These are phyloP conservation scores for Caranx ignobilis DNA, from an alignment of 2,113 vertebrate species.

Conservation along the genomic window DNA sequence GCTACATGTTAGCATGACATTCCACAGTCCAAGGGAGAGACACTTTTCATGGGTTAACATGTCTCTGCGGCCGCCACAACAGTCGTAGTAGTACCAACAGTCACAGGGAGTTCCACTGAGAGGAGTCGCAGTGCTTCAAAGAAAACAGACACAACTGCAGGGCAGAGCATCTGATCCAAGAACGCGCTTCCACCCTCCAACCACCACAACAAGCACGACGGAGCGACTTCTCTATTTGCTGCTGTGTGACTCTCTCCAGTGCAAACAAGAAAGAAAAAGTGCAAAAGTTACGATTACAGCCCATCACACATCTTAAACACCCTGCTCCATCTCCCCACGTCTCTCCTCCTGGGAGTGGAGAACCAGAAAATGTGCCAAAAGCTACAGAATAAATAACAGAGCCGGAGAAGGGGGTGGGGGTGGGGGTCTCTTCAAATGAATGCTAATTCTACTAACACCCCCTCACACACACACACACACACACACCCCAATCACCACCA, in stretches of 20 bases:
- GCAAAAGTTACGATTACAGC: constrained; percentile 92
- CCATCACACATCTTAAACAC: constrained; percentile 85
- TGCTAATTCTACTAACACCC: constrained; percentile 93
- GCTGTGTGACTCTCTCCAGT: constrained; percentile 30
- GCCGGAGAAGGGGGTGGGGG: constrained; percentile 58
- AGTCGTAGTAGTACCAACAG: neutral
- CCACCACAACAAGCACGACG: constrained; percentile 27
- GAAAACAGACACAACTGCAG: constrained; percentile 86
- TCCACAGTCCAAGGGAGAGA: neutral
- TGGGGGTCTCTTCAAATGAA: constrained; percentile 91
- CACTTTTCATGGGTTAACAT: neutral
- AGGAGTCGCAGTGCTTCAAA: constrained; percentile 87
- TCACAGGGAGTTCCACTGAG: constrained; percentile 11
- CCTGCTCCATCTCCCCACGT: constrained; percentile 66
- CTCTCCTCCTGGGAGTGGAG: constrained; percentile 83
- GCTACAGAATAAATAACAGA: constrained; percentile 93
- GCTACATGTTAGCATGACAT: neutral
- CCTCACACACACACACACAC: constrained; percentile 46
- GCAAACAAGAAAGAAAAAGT: constrained; percentile 82
- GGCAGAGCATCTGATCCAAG: constrained; percentile 90
- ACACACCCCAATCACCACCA: constrained; percentile 25
- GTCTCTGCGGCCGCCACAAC: neutral
- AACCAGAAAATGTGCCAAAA: constrained; percentile 90
- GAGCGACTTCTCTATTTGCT: constrained; percentile 31
- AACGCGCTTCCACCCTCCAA: constrained; percentile 27